A percentile compares a stretch with the other conserved stretches of the same genome.
phyloP scores from a whole-genome alignment of 1,140 invertebrate species.

The Pseudomyrmex sp. region DNA sequence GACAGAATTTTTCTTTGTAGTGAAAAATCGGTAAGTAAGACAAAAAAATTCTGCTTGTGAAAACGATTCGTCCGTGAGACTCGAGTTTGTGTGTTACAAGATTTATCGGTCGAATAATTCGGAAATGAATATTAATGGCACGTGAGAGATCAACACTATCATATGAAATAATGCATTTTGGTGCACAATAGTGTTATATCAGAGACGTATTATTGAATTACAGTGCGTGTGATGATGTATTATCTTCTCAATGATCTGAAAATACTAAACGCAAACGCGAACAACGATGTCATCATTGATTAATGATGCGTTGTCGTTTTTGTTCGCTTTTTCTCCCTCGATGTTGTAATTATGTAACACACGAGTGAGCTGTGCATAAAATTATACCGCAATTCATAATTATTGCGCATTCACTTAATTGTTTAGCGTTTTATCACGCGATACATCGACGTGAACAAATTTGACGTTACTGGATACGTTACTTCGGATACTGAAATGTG shows the following conservation, averaged over 20 bases:
- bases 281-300: constrained; percentile 43
- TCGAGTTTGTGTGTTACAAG: neutral
- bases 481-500: neutral
- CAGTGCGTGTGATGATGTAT: constrained; percentile 26
- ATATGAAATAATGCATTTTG: constrained; percentile 19
- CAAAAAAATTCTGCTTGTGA: constrained; percentile 36
- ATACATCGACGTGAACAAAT: constrained; percentile 30
- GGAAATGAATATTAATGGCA: constrained; percentile 44
- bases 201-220: constrained; percentile 26
- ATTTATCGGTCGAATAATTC: neutral
- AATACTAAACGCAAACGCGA: constrained; percentile 16
- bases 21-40: constrained; percentile 17
- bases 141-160: constrained; percentile 2
- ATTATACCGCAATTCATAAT: constrained; percentile 39
- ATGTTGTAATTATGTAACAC: constrained; percentile 33
- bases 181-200: neutral
- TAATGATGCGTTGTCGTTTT: constrained; percentile 22
- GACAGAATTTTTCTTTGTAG: constrained; percentile 27
- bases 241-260: constrained; percentile 44
- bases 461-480: constrained; percentile 2
- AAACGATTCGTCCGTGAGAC: neutral
- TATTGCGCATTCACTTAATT: constrained; percentile 55
- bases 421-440: constrained; percentile 44
- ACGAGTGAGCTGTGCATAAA: constrained; percentile 41
- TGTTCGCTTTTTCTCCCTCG: constrained; percentile 22